These are phyloP conservation scores for Drosophila lacicola DNA, from an alignment of 2,888 invertebrate genomes.

Conservation along the genomic window DNA sequence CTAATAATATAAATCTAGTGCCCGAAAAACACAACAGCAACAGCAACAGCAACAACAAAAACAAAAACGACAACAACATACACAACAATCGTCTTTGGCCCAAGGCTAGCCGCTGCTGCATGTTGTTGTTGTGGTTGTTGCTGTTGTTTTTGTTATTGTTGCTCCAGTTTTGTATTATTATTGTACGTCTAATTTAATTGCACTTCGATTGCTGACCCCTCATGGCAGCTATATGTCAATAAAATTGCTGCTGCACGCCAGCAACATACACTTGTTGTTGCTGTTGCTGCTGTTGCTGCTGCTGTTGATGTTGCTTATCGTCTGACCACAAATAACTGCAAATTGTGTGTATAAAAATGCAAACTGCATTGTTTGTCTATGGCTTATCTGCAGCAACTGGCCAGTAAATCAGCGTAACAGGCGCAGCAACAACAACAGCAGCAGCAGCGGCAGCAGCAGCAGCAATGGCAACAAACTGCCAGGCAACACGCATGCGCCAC, in stretches of 20 bases:
- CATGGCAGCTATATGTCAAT: slow-evolving; percentile 75
- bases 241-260: slow-evolving; percentile 50
- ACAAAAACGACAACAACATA: slow-evolving; percentile 7
- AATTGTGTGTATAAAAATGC: slow-evolving; percentile 74
- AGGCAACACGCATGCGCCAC: slow-evolving; percentile 79
- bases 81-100: slow-evolving; percentile 47
- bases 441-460: slow-evolving; percentile 47
- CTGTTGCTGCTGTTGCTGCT: slow-evolving; percentile 18
- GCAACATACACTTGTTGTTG: slow-evolving; percentile 58
- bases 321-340: slow-evolving; percentile 77
- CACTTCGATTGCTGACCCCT: slow-evolving; percentile 75
- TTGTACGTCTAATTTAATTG: slow-evolving; percentile 73
- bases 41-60: slow-evolving; percentile 25
- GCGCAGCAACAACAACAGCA: slow-evolving; percentile 41
- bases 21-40: slow-evolving; percentile 46
- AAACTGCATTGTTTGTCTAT: slow-evolving; percentile 72
- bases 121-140: slow-evolving; percentile 8
- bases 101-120: slow-evolving; percentile 39
- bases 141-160: slow-evolving; percentile 26
- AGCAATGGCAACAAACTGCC: slow-evolving; percentile 73
- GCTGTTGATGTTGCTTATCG: slow-evolving; percentile 56
- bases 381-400: slow-evolving; percentile 70
- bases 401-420: slow-evolving; percentile 75
- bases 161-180: slow-evolving; percentile 58
- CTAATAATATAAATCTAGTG: slow-evolving; percentile 76